Base-by-base conservation (phyloP, 2,113 vertebrate species). In the Anarrhichthys ocellatus region DNA sequence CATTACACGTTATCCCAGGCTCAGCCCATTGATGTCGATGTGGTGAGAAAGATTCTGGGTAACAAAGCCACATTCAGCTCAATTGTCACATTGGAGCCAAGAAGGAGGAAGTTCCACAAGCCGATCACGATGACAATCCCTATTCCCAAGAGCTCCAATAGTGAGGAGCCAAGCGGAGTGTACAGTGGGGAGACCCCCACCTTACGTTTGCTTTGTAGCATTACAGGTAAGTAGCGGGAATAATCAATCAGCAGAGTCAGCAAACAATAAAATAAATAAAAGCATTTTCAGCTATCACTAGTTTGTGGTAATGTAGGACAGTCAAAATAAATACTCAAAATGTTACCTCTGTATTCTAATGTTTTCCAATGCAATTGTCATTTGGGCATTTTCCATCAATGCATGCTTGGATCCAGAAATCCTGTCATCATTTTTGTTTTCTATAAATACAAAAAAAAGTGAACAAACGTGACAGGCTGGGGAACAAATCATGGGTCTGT, bases 101-200 rank as follows among this genome's bases (percentile, higher is more conserved):
- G 98, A 85, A 96, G 98, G 84, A 96, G 98, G 82, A 99, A 99
- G 89, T 99, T 99, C 93, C 98, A 99, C 74, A 99, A 99, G 83
- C 98, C 98, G 44, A 99, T 99, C 84, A 99, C 98, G 0, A 99
- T 99, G 98, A 99, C 98, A 0, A 98, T 99, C 88, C 98, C 98
- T 0, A 93, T 99, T 75, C 98, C 98, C 77, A 98, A 98, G 92
- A 96, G 94, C 80, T 96, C 96, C 65, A 96, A 93, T 14, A 92
- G 73, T 52, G 97, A 99, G 0, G 95, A 95, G 15, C 90, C 95
- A 63, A 92, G 94, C 76, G 94, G 96, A 0, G 96, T 96, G 50
- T 97, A 96, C 32, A 96, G 96, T 72, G 96, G 97, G 0, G 97
- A 97, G 48, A 96, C 96, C 0, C 98, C 97, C 4, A 99, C 98